Percentiles rank a stretch among this genome's conserved stretches.
Conservation (phyloP, 35 echinoderm and acorn worm genomes). For the Strongylocentrotus purpuratus region DNA sequence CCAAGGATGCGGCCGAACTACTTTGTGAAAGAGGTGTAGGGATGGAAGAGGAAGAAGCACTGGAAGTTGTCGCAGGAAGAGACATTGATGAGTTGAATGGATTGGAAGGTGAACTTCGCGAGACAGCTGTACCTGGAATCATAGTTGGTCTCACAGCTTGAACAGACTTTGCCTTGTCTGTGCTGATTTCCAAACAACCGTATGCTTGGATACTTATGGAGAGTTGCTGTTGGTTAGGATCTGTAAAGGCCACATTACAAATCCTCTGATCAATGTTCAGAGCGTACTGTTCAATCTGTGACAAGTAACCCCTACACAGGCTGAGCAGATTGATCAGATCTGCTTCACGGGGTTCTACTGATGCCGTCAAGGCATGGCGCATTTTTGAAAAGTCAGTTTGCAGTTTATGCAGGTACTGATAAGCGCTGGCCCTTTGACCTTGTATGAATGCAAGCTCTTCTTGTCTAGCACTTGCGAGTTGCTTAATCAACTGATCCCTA, state of each 20-base stretch:
- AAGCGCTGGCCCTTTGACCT: conserved; percentile 78
- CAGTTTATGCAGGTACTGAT: conserved; percentile 79
- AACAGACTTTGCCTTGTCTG: conserved; percentile 34
- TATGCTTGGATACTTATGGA: conserved; percentile 82
- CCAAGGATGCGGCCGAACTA: background rate
- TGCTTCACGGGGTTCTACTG: conserved; percentile 64
- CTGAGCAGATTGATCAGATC: conserved; percentile 78
- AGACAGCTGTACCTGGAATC: background rate
- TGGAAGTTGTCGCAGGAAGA: conserved; percentile 31
- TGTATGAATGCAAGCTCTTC: conserved; percentile 79
- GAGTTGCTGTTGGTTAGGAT: conserved; percentile 75
- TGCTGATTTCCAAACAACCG: conserved; percentile 70
- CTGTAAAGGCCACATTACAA: conserved; percentile 59
- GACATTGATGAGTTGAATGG: conserved; percentile 2
- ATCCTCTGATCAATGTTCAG: conserved; percentile 72
- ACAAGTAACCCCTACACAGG: conserved; percentile 66
- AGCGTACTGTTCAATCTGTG: conserved; percentile 86
- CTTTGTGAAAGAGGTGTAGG: background rate
- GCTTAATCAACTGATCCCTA: conserved; percentile 75
- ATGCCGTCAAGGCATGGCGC: conserved; percentile 67
- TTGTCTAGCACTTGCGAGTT: conserved; percentile 71
- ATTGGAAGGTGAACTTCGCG: conserved; percentile 49
- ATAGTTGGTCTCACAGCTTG: conserved; percentile 10
- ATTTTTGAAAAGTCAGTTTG: conserved; percentile 76
- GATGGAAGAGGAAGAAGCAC: background rate